Evolutionary conservation across 2,888 invertebrate species (phyloP).

Genomic region (Malachius bipustulatus): DNA sequence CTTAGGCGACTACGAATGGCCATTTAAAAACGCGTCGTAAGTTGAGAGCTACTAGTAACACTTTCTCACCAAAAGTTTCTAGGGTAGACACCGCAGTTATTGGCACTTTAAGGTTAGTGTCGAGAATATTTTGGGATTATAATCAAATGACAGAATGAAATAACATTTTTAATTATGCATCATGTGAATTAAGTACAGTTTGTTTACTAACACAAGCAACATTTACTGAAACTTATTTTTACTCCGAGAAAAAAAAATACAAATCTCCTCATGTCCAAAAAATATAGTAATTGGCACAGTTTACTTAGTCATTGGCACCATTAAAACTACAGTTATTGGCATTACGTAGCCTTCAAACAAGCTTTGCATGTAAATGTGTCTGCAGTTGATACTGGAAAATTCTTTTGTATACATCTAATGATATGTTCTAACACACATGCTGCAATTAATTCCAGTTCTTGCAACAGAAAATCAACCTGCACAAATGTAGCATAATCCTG

Average conservation of each 20-base stretch:
- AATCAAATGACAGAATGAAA: no score
- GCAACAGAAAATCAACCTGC: neutral
- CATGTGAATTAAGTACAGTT: no score
- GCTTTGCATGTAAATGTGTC: slow-evolving; percentile 2
- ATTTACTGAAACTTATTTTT: no score
- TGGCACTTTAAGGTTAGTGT: neutral
- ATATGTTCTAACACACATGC: slow-evolving; percentile 3
- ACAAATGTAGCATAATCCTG: slow-evolving; percentile 5
- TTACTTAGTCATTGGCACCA: neutral
- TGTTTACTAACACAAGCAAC: no score
- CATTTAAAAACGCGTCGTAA: no score
- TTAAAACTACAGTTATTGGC: slow-evolving; percentile 2
- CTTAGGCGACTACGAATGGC: no score
- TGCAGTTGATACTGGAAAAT: neutral
- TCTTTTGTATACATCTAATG: slow-evolving; percentile 3
- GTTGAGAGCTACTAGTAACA: no score
- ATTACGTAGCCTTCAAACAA: neutral
- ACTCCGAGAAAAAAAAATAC: neutral
- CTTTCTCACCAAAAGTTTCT: neutral
- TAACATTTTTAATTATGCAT: no score
- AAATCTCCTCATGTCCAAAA: neutral
- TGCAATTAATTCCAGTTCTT: neutral
- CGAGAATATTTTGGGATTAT: neutral
- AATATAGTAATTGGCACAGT: neutral
- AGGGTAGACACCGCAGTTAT: slow-evolving; percentile 1